Evolutionary conservation across 2,113 vertebrate genomes (phyloP), one percentile per base, ranked within the genome.

Genomic region (Empidonax alnorum): DNA sequence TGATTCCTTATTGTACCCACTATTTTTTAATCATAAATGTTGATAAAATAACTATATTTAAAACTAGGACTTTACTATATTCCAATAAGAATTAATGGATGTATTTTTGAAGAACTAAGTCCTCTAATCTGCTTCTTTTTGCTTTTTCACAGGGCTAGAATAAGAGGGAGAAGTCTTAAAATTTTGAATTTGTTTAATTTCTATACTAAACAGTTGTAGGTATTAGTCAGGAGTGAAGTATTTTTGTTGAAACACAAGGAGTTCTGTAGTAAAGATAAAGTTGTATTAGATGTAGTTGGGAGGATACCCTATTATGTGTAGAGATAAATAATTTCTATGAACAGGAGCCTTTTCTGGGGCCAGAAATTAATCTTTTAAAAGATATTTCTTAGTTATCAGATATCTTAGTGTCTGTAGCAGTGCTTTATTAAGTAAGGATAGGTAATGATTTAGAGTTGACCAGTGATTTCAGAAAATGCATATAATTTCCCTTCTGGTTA

Each of bases 231-330:
- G 10, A 12, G 1, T 59, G 9, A 72, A 77, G 12, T 82, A 10
- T 50, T 49, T 49, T 50, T 81, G 15, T 55, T 88, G 52, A 85
- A 93, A 59, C 25, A 28, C 12, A 18, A 12, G 18, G 14, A 67
- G 12, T 84, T 71, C n/a, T 75, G 25, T 55, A 42, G 27, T 50
- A 55, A 20, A 47, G 68, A 24, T 68, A 3, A 10, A 85, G 21
- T 68, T 72, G 16, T 31, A 14, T 27, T 61, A 9, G 14, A 30
- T 35, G 6, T 61, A n/a, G 46, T 69, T 95, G 63, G 35, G 59
- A 68, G 23, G n/a, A 66, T 52, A 31, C 0, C 0, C 2, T 37
- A 11, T 63, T 56, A 23, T 9, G 17, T 41, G 5, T 18, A 68
- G 50, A 58, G 47, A 39, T 31, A 31, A 4, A 10, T 67, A 42